Evolutionary conservation across 2,888 invertebrate species (phyloP), one percentile per base, ranked within the genome.

Genomic region (Subacronicta megacephala): DNA sequence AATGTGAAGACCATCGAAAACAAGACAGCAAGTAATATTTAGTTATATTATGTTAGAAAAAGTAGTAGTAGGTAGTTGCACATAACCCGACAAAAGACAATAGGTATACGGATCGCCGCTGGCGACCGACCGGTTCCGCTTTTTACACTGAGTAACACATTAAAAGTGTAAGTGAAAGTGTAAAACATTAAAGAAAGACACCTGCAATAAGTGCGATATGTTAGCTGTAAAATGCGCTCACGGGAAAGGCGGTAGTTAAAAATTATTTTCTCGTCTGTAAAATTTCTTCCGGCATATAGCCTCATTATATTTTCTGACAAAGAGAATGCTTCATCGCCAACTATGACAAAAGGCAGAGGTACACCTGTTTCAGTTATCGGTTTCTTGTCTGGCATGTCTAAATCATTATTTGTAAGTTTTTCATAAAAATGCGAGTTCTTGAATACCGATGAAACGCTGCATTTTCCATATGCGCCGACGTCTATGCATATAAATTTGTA

Each of bases 301-400:
- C 52, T 31, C 60, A 64, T 60, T 35, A 64, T 56, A 53, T 59
- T 43, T 52, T 59, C 45, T 42, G 52, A 44, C 17, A 59, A 37
- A 18, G 50, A 47, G 38, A 64, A 64, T 45, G 59, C 59, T 45
- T 59, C 59, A 59, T 66, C 62, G 40, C 62, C 66, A 23, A 66
- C 62, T 36, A 62, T 37, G 18, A 66, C 55, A 41, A 45, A 59
- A 15, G 66, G 65, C 44, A 60, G 15, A 31, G 54, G 33, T 23
- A 33, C 23, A 40, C 50, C 45, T 41, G 40, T 50, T 50, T 49
- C 54, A 26, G 40, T 41, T 29, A 49, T 49, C n/a, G 38, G 38
- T 38, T 13, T 56, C 6, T 49, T 35, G 41, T n/a, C 41, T 49
- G 52, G 62, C 5, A 62, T 46, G 31, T 62, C 44, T 13, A 62